Conservation (phyloP, 2,888 invertebrate species). For the Plebejus anna region DNA sequence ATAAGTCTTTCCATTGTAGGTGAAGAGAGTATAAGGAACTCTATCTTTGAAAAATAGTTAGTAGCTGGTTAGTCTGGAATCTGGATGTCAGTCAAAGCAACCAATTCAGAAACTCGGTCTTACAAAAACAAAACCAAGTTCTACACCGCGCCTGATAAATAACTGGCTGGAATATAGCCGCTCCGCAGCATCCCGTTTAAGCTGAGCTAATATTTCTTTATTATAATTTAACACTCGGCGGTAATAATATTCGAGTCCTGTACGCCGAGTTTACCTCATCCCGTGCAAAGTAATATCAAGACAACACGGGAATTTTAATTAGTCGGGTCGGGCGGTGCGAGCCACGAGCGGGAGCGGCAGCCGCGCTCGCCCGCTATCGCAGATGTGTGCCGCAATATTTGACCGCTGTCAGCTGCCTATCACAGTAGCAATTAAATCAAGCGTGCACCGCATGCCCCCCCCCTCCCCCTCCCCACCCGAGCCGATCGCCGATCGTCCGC, state of each 20-base stretch:
- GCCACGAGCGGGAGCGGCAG: constrained; percentile 36
- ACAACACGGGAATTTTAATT: constrained; percentile 43
- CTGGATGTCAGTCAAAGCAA: not conserved
- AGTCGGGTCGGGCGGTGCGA: constrained; percentile 38
- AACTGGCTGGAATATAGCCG: not conserved
- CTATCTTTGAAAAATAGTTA: too few relatives aligned
- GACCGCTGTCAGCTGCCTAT: constrained; percentile 21
- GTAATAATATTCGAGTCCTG: constrained; percentile 25
- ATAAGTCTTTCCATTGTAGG: not conserved
- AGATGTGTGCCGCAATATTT: constrained; percentile 22
- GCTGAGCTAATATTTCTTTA: constrained; percentile 22
- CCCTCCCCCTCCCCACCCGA: not conserved
- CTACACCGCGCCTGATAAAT: not conserved
- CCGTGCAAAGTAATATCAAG: constrained; percentile 41
- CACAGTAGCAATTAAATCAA: constrained; percentile 44
- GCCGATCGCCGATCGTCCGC: constrained; percentile 42
- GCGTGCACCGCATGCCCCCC: constrained; percentile 14
- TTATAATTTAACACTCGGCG: constrained; percentile 19
- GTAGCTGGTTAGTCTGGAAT: not conserved
- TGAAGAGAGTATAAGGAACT: not conserved
- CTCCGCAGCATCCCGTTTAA: not conserved
- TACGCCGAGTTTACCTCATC: constrained; percentile 33
- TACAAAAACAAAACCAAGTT: not conserved
- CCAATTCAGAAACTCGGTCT: not conserved
- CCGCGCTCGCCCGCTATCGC: not conserved